Percentiles rank a stretch among this genome's conserved stretches.
These are phyloP conservation scores for Ciconia stormi DNA, from an alignment of 2,113 vertebrate species.

Conservation along the genomic window DNA sequence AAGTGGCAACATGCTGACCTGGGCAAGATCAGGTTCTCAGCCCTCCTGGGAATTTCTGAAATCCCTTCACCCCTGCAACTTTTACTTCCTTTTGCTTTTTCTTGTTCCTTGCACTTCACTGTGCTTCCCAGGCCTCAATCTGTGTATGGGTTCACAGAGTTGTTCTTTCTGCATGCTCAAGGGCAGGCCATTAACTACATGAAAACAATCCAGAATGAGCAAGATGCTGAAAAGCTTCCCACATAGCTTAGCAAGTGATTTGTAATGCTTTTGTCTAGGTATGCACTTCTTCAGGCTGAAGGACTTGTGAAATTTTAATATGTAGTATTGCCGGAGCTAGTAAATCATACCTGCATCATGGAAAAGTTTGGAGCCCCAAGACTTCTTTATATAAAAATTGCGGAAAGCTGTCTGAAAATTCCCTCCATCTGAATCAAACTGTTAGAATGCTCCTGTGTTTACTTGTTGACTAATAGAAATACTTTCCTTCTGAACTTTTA, in stretches of 20 bases:
- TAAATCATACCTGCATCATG: background rate
- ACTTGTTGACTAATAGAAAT: background rate
- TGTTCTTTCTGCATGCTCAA: background rate
- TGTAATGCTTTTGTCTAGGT: background rate
- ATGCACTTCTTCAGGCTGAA: background rate
- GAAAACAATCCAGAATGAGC: background rate
- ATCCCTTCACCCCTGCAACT: background rate
- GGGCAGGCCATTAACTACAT: background rate
- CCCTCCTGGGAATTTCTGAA: background rate
- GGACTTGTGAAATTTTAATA: background rate
- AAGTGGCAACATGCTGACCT: background rate
- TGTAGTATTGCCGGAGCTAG: background rate
- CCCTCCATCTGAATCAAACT: background rate
- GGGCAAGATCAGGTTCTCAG: background rate
- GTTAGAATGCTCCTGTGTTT: background rate
- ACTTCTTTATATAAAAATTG: background rate
- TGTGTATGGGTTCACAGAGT: background rate
- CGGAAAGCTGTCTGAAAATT: background rate
- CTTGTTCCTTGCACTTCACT: background rate
- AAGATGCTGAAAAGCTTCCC: constrained; percentile 12
- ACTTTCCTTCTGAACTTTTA: background rate
- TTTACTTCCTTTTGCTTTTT: background rate
- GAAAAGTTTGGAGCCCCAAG: background rate
- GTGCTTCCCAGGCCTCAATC: background rate
- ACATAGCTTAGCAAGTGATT: background rate